These are phyloP conservation scores for Zosterops lateralis DNA, from an alignment of 2,113 vertebrate genomes.

Conservation along the genomic window DNA sequence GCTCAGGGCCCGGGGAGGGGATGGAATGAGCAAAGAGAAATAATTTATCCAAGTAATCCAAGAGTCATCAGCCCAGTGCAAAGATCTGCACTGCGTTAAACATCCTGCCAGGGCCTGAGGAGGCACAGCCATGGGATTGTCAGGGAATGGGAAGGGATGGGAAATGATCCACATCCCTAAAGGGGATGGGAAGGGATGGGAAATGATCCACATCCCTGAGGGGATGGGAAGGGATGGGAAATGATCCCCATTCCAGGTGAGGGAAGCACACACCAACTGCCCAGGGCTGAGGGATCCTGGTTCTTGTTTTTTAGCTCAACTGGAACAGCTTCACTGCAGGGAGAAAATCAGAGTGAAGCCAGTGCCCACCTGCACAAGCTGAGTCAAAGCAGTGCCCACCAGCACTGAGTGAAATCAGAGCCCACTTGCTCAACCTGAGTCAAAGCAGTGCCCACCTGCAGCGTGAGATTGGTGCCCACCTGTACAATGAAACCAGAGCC, in stretches of 20 bases:
- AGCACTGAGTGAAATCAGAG: too few species aligned
- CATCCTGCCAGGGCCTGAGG: background rate
- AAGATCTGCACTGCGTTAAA: background rate
- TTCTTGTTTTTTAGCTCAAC: background rate
- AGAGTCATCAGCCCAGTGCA: background rate
- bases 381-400: background rate
- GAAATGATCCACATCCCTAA: background rate
- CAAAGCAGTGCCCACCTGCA: too few species aligned
- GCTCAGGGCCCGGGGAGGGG: background rate
- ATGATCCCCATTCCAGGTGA: background rate
- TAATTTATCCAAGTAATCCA: background rate
- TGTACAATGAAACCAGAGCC: background rate
- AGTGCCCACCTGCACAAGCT: too few species aligned
- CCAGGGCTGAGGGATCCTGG: background rate
- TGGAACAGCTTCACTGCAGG: background rate
- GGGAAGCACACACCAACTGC: background rate
- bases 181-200: background rate
- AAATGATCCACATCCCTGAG: background rate
- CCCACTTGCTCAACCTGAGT: too few species aligned
- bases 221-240: background rate
- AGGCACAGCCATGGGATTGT: background rate
- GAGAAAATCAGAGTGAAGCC: background rate
- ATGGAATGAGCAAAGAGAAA: background rate
- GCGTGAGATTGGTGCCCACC: too few species aligned
- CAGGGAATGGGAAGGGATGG: background rate